Evolutionary conservation across 1,140 invertebrate species (phyloP), one percentile per base, ranked within the genome.

Genomic region (Vanessa tameamea): DNA sequence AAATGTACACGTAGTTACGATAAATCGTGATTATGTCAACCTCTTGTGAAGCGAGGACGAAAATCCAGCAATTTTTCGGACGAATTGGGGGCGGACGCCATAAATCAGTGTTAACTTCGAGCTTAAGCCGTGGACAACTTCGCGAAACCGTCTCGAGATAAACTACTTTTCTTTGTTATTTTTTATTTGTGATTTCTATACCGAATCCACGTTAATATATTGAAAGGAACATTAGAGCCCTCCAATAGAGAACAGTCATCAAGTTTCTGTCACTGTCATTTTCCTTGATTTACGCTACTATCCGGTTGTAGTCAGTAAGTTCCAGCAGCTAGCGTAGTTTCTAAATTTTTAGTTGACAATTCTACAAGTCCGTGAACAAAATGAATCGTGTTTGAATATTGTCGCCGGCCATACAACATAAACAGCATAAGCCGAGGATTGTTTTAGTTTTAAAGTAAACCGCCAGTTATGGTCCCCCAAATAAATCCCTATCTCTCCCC

Each of bases 51-150:
- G 59, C 16, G 50, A 64, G 50, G 43, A n/a, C 16, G 63, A 16
- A 72, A 48, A 72, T 64, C 47, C 47, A 16, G 69, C 43, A 63
- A 51, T 48, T 57, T 57, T 55, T n/a, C 53, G 53, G 31, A 50
- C 16, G n/a, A 26, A 71, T 13, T 51, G 53, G 43, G 43, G 57
- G 20, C 63, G 20, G 51, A 7, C 53, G 64, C 47, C 11, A 67
- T 73, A 61, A 50, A 73, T 73, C 72, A 59, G 51, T 16, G 26
- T 69, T 69, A 69, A 50, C 14, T 64, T 26, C 20, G 9, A 48
- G n/a, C 48, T 47, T 67, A 43, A 63, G 64, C 48, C 69, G 61
- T n/a, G 43, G 61, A 53, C 23, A 23, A 55, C 47, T 72, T 16
- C 16, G 71, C 23, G 14, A 61, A 65, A 59, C 47, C 20, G 43